These are phyloP conservation scores for Hesperophylax magnus DNA, from an alignment of 1,140 invertebrate genomes.

Conservation along the genomic window DNA sequence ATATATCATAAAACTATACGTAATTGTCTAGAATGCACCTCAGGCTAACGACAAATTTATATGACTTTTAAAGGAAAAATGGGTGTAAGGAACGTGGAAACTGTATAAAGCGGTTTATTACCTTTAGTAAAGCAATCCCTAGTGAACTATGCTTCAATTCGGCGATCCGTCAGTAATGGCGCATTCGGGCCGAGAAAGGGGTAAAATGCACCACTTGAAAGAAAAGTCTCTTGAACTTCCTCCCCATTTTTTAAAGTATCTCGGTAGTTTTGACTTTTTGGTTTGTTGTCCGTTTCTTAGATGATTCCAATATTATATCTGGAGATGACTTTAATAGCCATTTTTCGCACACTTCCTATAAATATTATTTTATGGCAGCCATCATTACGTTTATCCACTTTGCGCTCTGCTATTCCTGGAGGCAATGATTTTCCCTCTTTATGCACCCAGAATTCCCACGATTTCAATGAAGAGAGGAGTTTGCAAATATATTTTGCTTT, in stretches of 20 bases:
- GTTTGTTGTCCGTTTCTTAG: background rate
- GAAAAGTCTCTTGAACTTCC: conserved; percentile 1
- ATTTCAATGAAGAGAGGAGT: no score
- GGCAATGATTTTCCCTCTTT: no score
- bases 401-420: background rate
- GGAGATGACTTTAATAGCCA: conserved; percentile 10
- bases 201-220: background rate
- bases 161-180: conserved; percentile 9
- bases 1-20: no score
- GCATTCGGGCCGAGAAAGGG: background rate
- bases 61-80: background rate
- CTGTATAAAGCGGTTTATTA: conserved; percentile 7
- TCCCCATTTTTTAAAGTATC: no score
- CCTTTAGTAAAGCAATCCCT: background rate
- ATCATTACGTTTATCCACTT: conserved; percentile 29
- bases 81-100: background rate
- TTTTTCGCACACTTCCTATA: conserved; percentile 39
- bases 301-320: background rate
- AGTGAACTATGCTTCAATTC: conserved; percentile 13
- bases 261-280: no score
- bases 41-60: background rate
- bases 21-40: no score
- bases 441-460: no score
- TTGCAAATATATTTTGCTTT: no score
- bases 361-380: conserved; percentile 35